Evolutionary conservation across 2,888 invertebrate genomes (phyloP), one percentile per base, ranked within the genome.

Genomic region (Apodemia hepburni): DNA sequence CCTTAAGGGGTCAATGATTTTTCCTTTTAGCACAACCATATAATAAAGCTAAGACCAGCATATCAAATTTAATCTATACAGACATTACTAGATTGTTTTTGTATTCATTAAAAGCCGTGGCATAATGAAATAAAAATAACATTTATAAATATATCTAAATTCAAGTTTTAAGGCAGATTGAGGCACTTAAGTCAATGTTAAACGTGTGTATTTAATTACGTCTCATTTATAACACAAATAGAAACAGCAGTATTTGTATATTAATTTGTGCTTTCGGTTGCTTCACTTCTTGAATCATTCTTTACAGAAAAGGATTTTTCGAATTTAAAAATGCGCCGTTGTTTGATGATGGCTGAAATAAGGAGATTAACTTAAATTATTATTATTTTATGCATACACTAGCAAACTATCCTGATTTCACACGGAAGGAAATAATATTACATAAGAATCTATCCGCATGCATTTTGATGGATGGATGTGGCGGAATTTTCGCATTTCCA

Each of bases 281-380:
- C 79, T 68, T 82, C 78, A 70, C 73, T 77, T 67, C 49, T 61
- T 33, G 61, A 69, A 66, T 61, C 67, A 68, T 62, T 65, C 70
- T 73, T 79, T 90, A 91, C 69, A 91, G 89, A 75, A 91, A 91
- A 67, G 91, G 91, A 73, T 91, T 91, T 70, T 89, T 89, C 33
- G 88, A 85, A 76, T 87, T 87, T n/a, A 79, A 73, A 73, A 81
- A 84, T 65, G 80, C 77, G 62, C 85, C 82, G 72, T 85, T 87
- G 77, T 83, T 87, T 65, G 82, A 71, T 45, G 85, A 69, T 51
- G 82, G 81, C 88, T 87, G 77, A 65, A 84, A 85, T 64, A 70
- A 70, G 69, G 69, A 33, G 49, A 15, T 59, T 15, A 38, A 12
- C 12, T 38, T 38, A 12, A 38, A 38, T 12, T 38, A 38, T 6